phyloP scores from a whole-genome alignment of 2,797 vertebrate genomes.

The Triplophysa yarkandensis region DNA sequence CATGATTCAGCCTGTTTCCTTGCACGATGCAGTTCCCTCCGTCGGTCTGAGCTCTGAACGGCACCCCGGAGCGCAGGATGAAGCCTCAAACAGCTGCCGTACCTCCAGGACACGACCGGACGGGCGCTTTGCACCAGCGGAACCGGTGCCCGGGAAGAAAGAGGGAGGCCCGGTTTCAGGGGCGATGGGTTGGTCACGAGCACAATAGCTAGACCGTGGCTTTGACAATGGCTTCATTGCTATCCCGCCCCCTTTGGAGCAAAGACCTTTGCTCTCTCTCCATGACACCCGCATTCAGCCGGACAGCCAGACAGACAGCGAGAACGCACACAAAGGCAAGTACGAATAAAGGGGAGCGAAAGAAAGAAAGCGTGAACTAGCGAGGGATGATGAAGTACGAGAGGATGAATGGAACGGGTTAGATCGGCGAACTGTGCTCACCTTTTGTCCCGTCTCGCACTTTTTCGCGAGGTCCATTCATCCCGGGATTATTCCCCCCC shows the following conservation, averaged over 20 bases:
- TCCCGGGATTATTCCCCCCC: constrained; percentile 20
- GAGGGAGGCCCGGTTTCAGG: constrained; percentile 41
- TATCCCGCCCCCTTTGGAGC: constrained; percentile 55
- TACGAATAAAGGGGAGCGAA: constrained; percentile 61
- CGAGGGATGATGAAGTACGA: constrained; percentile 63
- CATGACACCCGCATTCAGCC: constrained; percentile 78
- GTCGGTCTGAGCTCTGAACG: neutral
- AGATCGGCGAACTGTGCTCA: constrained; percentile 78
- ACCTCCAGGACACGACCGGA: constrained; percentile 9
- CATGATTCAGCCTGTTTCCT: constrained; percentile 20
- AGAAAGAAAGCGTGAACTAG: constrained; percentile 41
- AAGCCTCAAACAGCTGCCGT: constrained; percentile 37
- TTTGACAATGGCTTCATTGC: constrained; percentile 79
- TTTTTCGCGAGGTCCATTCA: constrained; percentile 41
- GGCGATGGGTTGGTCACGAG: constrained; percentile 55
- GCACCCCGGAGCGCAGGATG: neutral
- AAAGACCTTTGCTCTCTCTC: constrained; percentile 71
- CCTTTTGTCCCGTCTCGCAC: constrained; percentile 78
- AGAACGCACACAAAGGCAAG: constrained; percentile 78
- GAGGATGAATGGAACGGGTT: constrained; percentile 77
- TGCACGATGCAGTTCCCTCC: constrained; percentile 16
- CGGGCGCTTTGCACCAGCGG: constrained; percentile 59
- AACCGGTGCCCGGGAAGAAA: constrained; percentile 27
- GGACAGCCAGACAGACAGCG: constrained; percentile 76
- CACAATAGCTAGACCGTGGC: constrained; percentile 80